These are phyloP conservation scores for Chrysopa pallens DNA, from an alignment of 1,140 invertebrate genomes.

Conservation along the genomic window DNA sequence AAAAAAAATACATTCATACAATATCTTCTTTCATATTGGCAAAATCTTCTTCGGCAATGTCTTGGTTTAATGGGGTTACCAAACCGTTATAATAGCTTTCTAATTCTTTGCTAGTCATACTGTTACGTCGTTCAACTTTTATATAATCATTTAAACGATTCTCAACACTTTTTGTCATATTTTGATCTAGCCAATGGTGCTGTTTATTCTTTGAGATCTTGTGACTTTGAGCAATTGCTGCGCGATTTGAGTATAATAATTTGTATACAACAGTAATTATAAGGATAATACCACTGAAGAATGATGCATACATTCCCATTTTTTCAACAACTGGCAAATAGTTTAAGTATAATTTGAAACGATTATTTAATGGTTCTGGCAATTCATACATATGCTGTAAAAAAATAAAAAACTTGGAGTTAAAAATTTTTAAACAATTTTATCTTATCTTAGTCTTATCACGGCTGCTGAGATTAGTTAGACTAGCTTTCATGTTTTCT, in stretches of 20 bases:
- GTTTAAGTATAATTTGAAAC: slow-evolving; percentile 55
- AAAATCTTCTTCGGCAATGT: slow-evolving; percentile 4
- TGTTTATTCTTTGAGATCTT: not conserved
- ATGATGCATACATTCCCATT: slow-evolving; percentile 33
- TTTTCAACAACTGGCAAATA: slow-evolving; percentile 39
- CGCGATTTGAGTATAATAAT: not conserved
- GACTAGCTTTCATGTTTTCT: too few species aligned
- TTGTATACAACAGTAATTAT: slow-evolving; percentile 23
- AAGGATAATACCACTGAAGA: slow-evolving; percentile 31
- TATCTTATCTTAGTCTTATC: too few species aligned
- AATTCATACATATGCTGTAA: slow-evolving; percentile 48
- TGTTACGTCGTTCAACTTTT: slow-evolving; percentile 11
- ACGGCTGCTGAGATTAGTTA: too few species aligned
- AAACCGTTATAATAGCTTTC: slow-evolving; percentile 18
- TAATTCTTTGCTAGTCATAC: slow-evolving; percentile 14
- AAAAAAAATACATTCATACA: not conserved
- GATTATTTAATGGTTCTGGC: slow-evolving; percentile 33
- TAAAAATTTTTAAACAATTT: too few species aligned
- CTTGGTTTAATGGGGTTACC: slow-evolving; percentile 13
- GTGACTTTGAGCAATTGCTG: not conserved
- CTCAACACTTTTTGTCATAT: slow-evolving; percentile 7
- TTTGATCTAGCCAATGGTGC: slow-evolving; percentile 1
- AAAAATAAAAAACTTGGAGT: not conserved
- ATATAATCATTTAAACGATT: slow-evolving; percentile 12
- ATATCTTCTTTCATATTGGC: not conserved